Evolutionary conservation across 1,140 invertebrate species (phyloP).

Genomic region (Drosophila insularis): DNA sequence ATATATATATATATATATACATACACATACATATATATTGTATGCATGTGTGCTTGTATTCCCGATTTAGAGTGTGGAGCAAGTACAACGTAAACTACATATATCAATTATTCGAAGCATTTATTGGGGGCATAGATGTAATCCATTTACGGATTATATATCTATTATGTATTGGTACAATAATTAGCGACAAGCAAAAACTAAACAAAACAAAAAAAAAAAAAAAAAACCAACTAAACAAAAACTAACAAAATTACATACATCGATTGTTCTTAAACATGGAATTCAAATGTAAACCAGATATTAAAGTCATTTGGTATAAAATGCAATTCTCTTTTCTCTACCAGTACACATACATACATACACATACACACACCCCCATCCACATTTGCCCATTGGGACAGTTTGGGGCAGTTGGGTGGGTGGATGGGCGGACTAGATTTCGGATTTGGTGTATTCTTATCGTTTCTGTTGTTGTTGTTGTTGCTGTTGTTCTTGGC

Average conservation of each 20-base stretch:
- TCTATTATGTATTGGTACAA: constrained; percentile 73
- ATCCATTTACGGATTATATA: constrained; percentile 47
- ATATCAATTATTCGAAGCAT: constrained; percentile 80
- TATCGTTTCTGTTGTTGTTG: neutral
- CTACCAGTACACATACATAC: neutral
- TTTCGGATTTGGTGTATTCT: neutral
- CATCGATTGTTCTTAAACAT: constrained; percentile 82
- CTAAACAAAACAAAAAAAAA: constrained; percentile 36
- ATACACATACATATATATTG: constrained; percentile 7
- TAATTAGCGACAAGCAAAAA: constrained; percentile 74
- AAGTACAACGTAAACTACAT: constrained; percentile 63
- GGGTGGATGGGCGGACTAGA: neutral
- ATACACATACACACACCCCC: too few relatives aligned
- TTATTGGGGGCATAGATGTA: constrained; percentile 68
- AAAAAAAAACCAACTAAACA: constrained; percentile 26
- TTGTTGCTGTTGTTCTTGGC: neutral
- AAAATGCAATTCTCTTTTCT: constrained; percentile 59
- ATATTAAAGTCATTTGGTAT: constrained; percentile 79
- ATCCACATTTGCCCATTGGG: neutral
- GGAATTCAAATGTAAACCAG: constrained; percentile 77
- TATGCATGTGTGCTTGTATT: constrained; percentile 13
- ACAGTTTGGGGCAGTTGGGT: neutral
- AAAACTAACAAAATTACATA: constrained; percentile 34
- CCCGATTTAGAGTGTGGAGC: constrained; percentile 1
- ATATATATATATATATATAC: constrained; percentile 6